phyloP scores from a whole-genome alignment of 2,797 vertebrate genomes.

The Danio kyathit region DNA sequence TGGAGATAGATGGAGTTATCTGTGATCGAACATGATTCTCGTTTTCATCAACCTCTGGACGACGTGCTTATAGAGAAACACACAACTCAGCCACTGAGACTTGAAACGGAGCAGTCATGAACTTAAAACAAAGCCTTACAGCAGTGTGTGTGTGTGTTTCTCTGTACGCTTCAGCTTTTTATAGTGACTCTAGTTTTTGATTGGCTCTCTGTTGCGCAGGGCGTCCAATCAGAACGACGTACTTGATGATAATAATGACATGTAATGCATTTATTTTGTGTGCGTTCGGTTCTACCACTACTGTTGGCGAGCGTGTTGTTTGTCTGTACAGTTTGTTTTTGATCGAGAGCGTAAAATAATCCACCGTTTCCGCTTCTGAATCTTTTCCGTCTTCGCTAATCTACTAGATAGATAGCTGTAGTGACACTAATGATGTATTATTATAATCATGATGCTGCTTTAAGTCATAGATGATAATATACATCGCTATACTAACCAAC shows the following conservation, averaged over 20 bases:
- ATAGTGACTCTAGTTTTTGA: not conserved
- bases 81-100: conserved; percentile 31
- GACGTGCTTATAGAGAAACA: conserved; percentile 40
- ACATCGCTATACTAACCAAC: conserved; percentile 51
- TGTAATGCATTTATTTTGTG: conserved; percentile 36
- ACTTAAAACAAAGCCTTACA: conserved; percentile 39
- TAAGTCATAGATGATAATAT: conserved; percentile 45
- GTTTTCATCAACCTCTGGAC: conserved; percentile 46
- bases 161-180: conserved; percentile 19
- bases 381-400: conserved; percentile 10
- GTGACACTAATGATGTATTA: conserved; percentile 52
- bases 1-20: conserved; percentile 12
- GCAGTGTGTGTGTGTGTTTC: conserved; percentile 9
- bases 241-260: conserved; percentile 51
- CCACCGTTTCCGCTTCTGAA: not conserved
- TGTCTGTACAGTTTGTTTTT: conserved; percentile 29
- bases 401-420: conserved; percentile 52
- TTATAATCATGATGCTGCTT: conserved; percentile 61
- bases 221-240: conserved; percentile 17
- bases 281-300: conserved; percentile 37
- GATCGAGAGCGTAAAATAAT: no score
- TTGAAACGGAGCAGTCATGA: conserved; percentile 30
- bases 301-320: not conserved
- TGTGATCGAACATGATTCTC: not conserved
- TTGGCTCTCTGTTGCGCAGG: conserved; percentile 20